Evolutionary conservation across 2,888 invertebrate species (phyloP), one percentile per base, ranked within the genome.

Genomic region (Hipparchia sbordonii): DNA sequence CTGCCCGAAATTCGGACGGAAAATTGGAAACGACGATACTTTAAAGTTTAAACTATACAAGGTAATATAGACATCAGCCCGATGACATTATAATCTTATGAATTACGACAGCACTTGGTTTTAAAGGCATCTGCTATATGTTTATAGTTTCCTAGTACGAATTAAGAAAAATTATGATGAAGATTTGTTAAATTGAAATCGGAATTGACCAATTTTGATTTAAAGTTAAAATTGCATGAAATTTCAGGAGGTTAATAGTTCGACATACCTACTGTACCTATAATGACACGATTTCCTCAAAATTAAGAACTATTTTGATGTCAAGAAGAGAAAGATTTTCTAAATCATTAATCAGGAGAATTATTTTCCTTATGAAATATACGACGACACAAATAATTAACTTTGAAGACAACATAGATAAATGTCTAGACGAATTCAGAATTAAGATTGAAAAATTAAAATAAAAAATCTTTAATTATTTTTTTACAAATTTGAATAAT

Each of bases 1-100:
- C 88, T 88, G 86, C 85, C 92, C 93, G 88, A 93, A 93, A 91
- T 91, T 92, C 85, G 87, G 88, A 82, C 87, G 86, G 84, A 87
- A 86, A 89, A 85, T 84, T 80, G 81, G 83, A 84, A 84, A 76
- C 65, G 62, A 71, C 74, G 46, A 73, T 68, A 23, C 23, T 23
- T 23, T 23, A 23, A 23, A 23, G 71, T 54, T 70, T 67, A 63
- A 73, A 70, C 46, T 65, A 60, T 52, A 60, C 12, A 39, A 70
- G 13, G 48, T 71, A 72, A 72, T 62, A 33, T 6, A 13, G n/a
- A 54, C 65, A 66, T 10, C 48, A 12, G 12, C 23, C 12, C 3
- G 48, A 62, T n/a, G 52, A 33, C 48, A 57, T 39, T 39, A 13
- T 7, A 60, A 2, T 62, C 46, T 63, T 63, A 23, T 48, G 6